Evolutionary conservation across 2,113 vertebrate species (phyloP).

Genomic region (Sebastes fasciatus): DNA sequence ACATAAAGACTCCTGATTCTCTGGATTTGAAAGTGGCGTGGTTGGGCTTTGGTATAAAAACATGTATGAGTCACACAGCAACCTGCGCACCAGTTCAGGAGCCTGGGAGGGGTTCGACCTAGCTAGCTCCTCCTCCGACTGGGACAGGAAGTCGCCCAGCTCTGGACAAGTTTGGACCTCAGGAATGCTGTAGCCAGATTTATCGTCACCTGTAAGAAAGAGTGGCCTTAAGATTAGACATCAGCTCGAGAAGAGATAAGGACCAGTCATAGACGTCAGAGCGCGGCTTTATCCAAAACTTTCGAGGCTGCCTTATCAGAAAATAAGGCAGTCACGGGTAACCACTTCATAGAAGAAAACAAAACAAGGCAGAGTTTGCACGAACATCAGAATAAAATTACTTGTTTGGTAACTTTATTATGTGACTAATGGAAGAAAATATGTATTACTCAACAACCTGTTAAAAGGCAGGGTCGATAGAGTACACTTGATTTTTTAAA

Average conservation of each 20-base stretch:
- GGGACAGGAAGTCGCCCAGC: constrained; percentile 84
- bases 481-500: too few species aligned
- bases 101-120: constrained; percentile 64
- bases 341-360: background rate
- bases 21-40: constrained; percentile 41
- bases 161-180: constrained; percentile 84
- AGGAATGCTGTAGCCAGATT: constrained; percentile 82
- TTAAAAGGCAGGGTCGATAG: too few species aligned
- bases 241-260: constrained; percentile 57
- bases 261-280: constrained; percentile 51
- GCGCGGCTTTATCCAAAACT: constrained; percentile 45
- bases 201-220: constrained; percentile 77
- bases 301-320: constrained; percentile 40
- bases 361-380: constrained; percentile 30
- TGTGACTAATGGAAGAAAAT: too few species aligned
- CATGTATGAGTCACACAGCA: constrained; percentile 87
- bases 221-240: constrained; percentile 52
- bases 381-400: background rate
- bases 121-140: constrained; percentile 75
- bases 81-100: constrained; percentile 78
- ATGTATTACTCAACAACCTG: background rate
- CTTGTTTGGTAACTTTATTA: background rate
- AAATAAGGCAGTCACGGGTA: constrained; percentile 15
- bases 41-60: constrained; percentile 82
- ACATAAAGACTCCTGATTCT: constrained; percentile 24